Evolutionary conservation across 2,113 vertebrate species (phyloP), one percentile per base, ranked within the genome.

Genomic region (Sinocyclocheilus anshuiensis): DNA sequence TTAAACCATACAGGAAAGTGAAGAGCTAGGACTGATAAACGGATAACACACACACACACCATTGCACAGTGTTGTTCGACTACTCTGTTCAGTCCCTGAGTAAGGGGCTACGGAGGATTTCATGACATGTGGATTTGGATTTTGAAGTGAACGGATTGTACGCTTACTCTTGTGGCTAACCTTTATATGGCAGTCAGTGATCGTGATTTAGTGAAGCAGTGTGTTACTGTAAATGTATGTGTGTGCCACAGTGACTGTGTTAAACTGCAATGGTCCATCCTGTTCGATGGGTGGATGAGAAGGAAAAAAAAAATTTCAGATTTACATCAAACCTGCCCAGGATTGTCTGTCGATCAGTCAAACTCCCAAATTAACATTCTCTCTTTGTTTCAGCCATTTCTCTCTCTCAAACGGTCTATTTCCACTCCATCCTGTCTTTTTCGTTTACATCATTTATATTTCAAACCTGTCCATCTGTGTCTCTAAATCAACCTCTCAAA

Each of bases 51-150:
- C 45, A 45, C 61, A 87, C 88, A 90, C 88, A 86, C 75, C 91
- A 90, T 86, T 85, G 89, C 94, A 92, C 93, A 95, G 93, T 94
- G 94, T 94, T 93, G 92, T 90, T 86, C 86, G 93, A 95, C 94
- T 94, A 94, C 92, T 91, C 93, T 94, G 93, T 92, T 92, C 91
- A 92, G 72, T 92, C 91, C 92, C 89, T 12, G 71, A 72, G 88
- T 87, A 87, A 88, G 90, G 91, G 91, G 91, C 86, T 87, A 89
- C 77, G 89, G 82, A 84, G 74, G 88, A 86, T 53, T 36, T 59
- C 24, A 33, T 20, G 33, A 61, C 4, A 9, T 59, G 55, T 8
- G 11, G 42, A 24, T 76, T 24, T 18, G 42, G 61, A 80, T 63
- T 48, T 42, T 42, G n/a, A 86, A 77, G 82, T 89, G 39, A 81